These are phyloP conservation scores for Falco peregrinus DNA, from an alignment of 2,797 vertebrate species.

Conservation along the genomic window DNA sequence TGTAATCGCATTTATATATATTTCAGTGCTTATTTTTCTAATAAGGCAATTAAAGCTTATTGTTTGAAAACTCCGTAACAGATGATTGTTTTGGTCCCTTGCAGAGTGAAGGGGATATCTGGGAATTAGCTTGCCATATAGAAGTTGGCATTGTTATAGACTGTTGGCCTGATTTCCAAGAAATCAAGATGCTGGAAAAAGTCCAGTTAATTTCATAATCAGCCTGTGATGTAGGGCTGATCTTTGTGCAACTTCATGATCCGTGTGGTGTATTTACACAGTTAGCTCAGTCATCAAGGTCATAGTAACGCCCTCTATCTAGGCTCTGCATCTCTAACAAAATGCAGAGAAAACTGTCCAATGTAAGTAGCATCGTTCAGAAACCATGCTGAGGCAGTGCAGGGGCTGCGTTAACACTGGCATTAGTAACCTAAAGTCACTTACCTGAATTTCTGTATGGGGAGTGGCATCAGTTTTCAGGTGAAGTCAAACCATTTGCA, in stretches of 20 bases:
- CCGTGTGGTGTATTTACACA: background rate
- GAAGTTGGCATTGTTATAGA: background rate
- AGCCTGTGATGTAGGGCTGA: background rate
- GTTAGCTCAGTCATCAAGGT: background rate
- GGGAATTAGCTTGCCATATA: background rate
- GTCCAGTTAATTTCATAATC: background rate
- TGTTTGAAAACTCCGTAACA: constrained; percentile 69
- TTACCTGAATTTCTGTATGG: background rate
- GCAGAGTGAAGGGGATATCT: constrained; percentile 19
- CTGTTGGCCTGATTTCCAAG: background rate
- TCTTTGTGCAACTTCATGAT: background rate
- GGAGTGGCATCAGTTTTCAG: background rate
- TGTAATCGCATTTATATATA: constrained; percentile 74
- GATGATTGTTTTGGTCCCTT: constrained; percentile 60
- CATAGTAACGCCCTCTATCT: background rate
- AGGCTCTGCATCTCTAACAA: background rate
- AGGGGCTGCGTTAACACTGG: background rate
- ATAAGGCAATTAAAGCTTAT: constrained; percentile 73
- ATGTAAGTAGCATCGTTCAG: background rate
- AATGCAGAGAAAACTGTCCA: background rate
- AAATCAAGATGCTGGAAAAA: background rate
- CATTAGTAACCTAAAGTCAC: background rate
- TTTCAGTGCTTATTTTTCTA: constrained; percentile 74
- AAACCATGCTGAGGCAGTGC: background rate
- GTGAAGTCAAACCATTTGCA: background rate